Percentiles rank a stretch among this genome's conserved stretches.
Conservation (phyloP, 2,888 invertebrate species). For the Aleiodes leptofemur region DNA sequence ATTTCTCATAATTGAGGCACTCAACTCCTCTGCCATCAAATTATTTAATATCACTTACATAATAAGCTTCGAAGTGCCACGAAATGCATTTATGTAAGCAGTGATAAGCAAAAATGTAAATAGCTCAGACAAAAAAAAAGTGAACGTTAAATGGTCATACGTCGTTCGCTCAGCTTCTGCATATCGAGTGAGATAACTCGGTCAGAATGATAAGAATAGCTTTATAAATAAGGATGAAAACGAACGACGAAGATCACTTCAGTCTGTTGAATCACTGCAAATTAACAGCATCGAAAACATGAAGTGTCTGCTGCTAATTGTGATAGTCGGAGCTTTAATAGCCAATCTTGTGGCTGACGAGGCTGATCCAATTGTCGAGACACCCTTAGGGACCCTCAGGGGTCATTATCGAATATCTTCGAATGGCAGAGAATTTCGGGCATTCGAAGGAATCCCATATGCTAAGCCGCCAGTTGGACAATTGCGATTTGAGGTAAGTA, state of each 20-base stretch:
- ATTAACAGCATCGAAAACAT: not conserved
- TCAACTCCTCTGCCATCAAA: not conserved
- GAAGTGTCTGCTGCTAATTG: not conserved
- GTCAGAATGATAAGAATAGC: not conserved
- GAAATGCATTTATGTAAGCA: not conserved
- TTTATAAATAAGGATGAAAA: not conserved
- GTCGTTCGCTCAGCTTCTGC: no score
- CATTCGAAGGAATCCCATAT: constrained; percentile 56
- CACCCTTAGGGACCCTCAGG: constrained; percentile 48
- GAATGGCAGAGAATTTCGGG: constrained; percentile 48
- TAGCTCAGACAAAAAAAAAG: not conserved
- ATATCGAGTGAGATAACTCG: no score
- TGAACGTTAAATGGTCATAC: constrained; percentile 10
- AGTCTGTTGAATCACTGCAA: no score
- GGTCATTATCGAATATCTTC: constrained; percentile 51
- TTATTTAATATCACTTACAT: not conserved
- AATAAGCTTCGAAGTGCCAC: not conserved
- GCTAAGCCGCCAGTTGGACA: constrained; percentile 54
- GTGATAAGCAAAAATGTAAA: not conserved
- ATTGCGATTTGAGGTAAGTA: constrained; percentile 53
- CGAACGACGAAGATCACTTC: no score
- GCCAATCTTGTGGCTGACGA: constrained; percentile 37
- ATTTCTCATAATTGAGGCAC: not conserved
- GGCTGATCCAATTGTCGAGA: constrained; percentile 48
- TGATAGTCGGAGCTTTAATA: not conserved